Evolutionary conservation across 2,888 invertebrate genomes (phyloP).

Genomic region (Oscheius sp.): DNA sequence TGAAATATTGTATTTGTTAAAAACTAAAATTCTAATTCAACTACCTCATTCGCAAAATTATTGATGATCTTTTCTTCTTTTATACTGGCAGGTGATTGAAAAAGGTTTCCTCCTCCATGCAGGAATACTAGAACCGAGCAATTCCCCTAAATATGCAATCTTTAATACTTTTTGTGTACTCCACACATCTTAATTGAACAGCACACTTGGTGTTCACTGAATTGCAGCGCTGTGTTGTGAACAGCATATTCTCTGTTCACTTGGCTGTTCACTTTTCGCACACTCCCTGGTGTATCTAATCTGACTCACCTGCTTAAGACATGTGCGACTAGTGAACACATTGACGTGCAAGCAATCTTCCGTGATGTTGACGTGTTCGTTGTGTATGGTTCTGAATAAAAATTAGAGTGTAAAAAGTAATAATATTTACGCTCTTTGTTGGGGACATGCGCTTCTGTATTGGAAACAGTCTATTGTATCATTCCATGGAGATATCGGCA

Average conservation of each 20-base stretch:
- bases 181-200: too few species aligned
- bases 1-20: too few species aligned
- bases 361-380: background rate
- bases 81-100: slow-evolving; percentile 35
- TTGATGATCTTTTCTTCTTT: slow-evolving; percentile 37
- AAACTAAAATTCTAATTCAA: background rate
- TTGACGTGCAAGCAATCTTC: slow-evolving; percentile 34
- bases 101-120: slow-evolving; percentile 36
- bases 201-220: too few species aligned
- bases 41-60: slow-evolving; percentile 41
- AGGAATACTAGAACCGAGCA: slow-evolving; percentile 40
- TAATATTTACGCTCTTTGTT: background rate
- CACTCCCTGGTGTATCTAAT: too few species aligned
- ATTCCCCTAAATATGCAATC: slow-evolving; percentile 26
- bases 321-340: slow-evolving; percentile 29
- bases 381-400: background rate
- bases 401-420: background rate
- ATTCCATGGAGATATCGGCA: background rate
- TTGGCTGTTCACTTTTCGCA: too few species aligned
- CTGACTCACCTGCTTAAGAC: too few species aligned
- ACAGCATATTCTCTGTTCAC: too few species aligned
- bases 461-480: background rate
- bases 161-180: background rate
- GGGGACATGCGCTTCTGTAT: background rate
- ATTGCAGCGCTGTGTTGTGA: too few species aligned